A percentile compares a stretch with the other conserved stretches of the same genome.
Conservation (phyloP, 1,140 invertebrate genomes). For the Drosophila ficusphila region DNA sequence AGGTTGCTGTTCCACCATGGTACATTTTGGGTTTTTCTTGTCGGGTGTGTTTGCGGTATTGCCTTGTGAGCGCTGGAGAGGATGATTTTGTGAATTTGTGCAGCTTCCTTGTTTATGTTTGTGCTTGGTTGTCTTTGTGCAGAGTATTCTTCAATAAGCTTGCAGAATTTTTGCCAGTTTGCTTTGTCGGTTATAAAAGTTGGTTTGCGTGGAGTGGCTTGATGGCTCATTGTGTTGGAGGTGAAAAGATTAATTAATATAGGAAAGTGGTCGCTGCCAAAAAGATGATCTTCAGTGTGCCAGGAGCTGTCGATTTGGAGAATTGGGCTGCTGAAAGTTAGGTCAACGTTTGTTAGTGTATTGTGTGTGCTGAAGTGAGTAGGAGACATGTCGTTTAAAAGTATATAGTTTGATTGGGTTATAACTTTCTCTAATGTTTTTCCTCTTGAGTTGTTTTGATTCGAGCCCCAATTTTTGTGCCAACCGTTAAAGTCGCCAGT, state of each 20-base stretch:
- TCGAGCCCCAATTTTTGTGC: neutral
- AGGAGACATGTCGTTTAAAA: neutral
- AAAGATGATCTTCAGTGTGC: conserved; percentile 24
- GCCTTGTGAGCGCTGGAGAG: too few relatives aligned
- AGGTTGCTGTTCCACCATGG: too few relatives aligned
- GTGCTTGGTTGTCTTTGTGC: too few relatives aligned
- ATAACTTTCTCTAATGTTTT: neutral
- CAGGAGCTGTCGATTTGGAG: conserved; percentile 26
- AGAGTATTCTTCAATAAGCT: too few relatives aligned
- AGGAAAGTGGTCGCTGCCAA: conserved; percentile 18
- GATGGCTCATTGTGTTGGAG: neutral
- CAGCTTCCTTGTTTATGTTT: too few relatives aligned
- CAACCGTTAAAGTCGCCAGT: too few relatives aligned
- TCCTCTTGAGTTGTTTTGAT: neutral
- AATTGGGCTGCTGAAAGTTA: neutral
- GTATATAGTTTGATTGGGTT: neutral
- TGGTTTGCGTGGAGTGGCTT: too few relatives aligned
- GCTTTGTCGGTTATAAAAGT: too few relatives aligned
- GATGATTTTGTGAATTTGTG: too few relatives aligned
- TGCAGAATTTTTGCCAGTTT: too few relatives aligned
- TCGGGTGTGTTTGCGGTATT: too few relatives aligned
- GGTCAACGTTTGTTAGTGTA: neutral
- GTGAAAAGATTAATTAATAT: conserved; percentile 19
- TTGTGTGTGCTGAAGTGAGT: neutral
- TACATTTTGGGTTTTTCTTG: too few relatives aligned